phyloP scores from a whole-genome alignment of 2,888 invertebrate species.

The Chesias legatella region DNA sequence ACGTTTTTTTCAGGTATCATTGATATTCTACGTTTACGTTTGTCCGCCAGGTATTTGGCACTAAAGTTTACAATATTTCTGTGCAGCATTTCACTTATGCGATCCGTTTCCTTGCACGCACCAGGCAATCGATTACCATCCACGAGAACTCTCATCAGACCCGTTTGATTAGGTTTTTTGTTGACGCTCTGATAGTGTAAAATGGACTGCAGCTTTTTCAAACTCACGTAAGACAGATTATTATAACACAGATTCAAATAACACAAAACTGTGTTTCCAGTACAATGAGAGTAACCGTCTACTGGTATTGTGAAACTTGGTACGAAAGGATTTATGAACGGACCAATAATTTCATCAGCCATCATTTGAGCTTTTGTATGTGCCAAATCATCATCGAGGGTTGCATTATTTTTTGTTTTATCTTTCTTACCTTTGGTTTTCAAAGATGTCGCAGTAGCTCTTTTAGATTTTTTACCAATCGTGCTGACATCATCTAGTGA shows the following conservation, averaged over 20 bases:
- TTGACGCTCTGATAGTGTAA: conserved; percentile 39
- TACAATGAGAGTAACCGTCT: conserved; percentile 32
- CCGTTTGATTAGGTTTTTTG: conserved; percentile 31
- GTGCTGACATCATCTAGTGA: conserved; percentile 28
- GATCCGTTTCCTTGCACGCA: conserved; percentile 33
- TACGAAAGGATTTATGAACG: conserved; percentile 42
- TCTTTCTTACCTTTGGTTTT: conserved; percentile 18
- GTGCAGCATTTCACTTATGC: conserved; percentile 32
- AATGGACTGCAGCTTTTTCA: conserved; percentile 39
- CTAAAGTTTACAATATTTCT: conserved; percentile 19
- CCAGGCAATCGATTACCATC: conserved; percentile 52
- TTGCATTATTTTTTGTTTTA: conserved; percentile 7
- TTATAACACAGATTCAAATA: conserved; percentile 58
- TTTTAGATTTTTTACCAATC: conserved; percentile 25
- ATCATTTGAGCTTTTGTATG: conserved; percentile 34
- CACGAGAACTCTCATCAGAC: conserved; percentile 44
- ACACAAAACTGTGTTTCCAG: conserved; percentile 48
- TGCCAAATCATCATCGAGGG: conserved; percentile 23
- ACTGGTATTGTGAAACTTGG: conserved; percentile 22
- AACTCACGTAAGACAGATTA: conserved; percentile 38
- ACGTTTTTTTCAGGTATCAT: conserved; percentile 14
- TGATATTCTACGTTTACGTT: conserved; percentile 27
- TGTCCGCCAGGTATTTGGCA: conserved; percentile 10
- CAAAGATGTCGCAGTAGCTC: conserved; percentile 17
- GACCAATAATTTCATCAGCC: conserved; percentile 36